phyloP scores from a whole-genome alignment of 2,797 vertebrate species.

The Etheostoma nigrum region DNA sequence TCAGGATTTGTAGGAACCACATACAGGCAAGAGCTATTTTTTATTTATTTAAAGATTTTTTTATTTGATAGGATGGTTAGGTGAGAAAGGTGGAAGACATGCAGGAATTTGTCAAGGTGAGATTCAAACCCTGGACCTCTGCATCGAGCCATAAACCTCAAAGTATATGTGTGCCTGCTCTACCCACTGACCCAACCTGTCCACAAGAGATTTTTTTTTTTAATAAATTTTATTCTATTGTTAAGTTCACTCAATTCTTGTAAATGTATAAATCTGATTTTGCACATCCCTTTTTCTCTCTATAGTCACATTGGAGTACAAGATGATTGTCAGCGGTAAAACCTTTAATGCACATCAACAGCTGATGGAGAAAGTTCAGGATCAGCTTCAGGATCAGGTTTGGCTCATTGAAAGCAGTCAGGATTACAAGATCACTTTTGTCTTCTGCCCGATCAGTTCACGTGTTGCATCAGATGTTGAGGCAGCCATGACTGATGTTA shows the following conservation, averaged over 20 bases:
- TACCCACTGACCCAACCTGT: too few relatives aligned
- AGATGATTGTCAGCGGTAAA: conserved; percentile 23
- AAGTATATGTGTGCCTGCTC: too few relatives aligned
- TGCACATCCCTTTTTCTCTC: neutral
- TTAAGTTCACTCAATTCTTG: neutral
- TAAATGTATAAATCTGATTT: neutral
- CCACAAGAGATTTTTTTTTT: too few relatives aligned
- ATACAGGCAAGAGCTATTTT: neutral
- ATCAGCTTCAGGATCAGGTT: fast-evolving
- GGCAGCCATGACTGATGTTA: conserved; percentile 13
- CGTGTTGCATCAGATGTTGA: conserved; percentile 38
- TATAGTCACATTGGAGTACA: conserved; percentile 33
- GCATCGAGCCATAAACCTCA: too few relatives aligned
- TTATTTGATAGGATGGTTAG: too few relatives aligned
- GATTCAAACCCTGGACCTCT: too few relatives aligned
- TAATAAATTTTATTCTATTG: neutral
- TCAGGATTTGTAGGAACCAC: too few relatives aligned
- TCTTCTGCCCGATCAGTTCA: conserved; percentile 70
- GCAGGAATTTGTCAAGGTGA: too few relatives aligned
- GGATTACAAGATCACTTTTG: conserved; percentile 27
- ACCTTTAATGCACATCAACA: neutral
- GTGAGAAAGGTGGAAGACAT: too few relatives aligned
- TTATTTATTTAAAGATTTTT: too few relatives aligned
- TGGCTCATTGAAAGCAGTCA: fast-evolving
- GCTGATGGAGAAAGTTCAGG: conserved; percentile 29